Evolutionary conservation across 2,797 vertebrate species (phyloP), one percentile per base, ranked within the genome.

Genomic region (Molossus alvarezi): DNA sequence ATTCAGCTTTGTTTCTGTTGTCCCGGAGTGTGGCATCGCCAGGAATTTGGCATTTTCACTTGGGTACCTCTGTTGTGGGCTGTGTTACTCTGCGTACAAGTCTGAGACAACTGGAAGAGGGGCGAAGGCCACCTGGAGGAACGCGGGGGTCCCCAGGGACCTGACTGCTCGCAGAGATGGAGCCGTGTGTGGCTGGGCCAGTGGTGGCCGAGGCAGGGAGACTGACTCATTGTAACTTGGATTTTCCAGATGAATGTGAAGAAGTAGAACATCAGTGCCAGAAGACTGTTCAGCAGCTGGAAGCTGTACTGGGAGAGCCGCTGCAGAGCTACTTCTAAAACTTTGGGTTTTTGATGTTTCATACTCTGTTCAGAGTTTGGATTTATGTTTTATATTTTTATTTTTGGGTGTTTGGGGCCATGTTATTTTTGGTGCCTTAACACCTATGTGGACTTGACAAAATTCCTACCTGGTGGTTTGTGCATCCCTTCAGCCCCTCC

Each of bases 251-350:
- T 97, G 99, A 99, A 86, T 99, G 99, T 97, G 99, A 99, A 98
- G 99, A 99, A 98, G 99, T 99, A 94, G 99, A 99, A 97, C 99
- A 98, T 77, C 99, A 99, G 95, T 99, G 99, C 65, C 99, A 99
- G 98, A 99, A 99, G 97, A 99, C 99, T 2, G 98, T 99, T 95
- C 99, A 99, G 87, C 99, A 99, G 90, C 98, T 99, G 98, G 99
- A 99, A 98, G 98, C 98, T 20, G 98, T 99, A 92, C 98, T 99
- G 95, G 99, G 99, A 96, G 99, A 99, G 97, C 98, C 99, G 0
- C 99, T 99, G 48, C 99, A 99, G 98, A 99, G 98, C 98, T 99
- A 99, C 98, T 99, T 99, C 97, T 99, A 17, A 94, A 14, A 58
- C 53, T 4, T 0, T 4, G 6, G 17, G 4, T 1, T 29, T 41